Percentiles rank a stretch among this genome's conserved stretches.
Evolutionary conservation across 1,140 invertebrate genomes (phyloP).

Genomic region (Caerostris extrusa): DNA sequence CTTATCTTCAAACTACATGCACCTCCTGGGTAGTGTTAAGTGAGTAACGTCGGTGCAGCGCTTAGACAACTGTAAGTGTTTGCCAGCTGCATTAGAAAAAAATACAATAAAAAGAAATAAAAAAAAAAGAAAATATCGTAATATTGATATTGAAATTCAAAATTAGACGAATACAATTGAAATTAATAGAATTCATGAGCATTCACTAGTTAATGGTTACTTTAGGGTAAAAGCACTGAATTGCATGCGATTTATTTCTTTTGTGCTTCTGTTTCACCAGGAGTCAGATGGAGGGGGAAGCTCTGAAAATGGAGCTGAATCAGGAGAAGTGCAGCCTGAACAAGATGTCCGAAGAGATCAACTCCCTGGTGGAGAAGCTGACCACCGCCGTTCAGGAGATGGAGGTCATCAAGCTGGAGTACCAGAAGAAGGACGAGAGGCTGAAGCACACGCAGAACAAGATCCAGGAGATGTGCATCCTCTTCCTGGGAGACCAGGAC

Average conservation of each 20-base stretch:
- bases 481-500: slow-evolving; percentile 60
- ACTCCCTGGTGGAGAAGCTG: slow-evolving; percentile 70
- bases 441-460: slow-evolving; percentile 63
- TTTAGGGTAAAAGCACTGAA: too few relatives aligned
- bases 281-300: slow-evolving; percentile 74
- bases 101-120: too few relatives aligned
- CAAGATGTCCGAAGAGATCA: slow-evolving; percentile 74
- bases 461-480: slow-evolving; percentile 61
- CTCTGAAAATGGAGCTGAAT: slow-evolving; percentile 63
- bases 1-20: too few relatives aligned
- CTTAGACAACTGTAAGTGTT: too few relatives aligned
- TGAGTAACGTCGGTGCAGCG: too few relatives aligned
- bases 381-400: slow-evolving; percentile 67
- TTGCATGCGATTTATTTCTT: background rate
- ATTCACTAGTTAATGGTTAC: too few relatives aligned
- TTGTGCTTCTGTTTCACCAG: background rate
- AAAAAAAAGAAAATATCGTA: too few relatives aligned
- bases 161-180: too few relatives aligned
- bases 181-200: too few relatives aligned
- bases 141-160: too few relatives aligned
- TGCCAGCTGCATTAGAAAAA: too few relatives aligned
- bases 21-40: too few relatives aligned
- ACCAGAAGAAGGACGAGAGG: slow-evolving; percentile 69
- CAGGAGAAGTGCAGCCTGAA: slow-evolving; percentile 73
- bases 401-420: slow-evolving; percentile 57